phyloP scores from a whole-genome alignment of 2,888 invertebrate genomes.

The Deroplatys truncata region DNA sequence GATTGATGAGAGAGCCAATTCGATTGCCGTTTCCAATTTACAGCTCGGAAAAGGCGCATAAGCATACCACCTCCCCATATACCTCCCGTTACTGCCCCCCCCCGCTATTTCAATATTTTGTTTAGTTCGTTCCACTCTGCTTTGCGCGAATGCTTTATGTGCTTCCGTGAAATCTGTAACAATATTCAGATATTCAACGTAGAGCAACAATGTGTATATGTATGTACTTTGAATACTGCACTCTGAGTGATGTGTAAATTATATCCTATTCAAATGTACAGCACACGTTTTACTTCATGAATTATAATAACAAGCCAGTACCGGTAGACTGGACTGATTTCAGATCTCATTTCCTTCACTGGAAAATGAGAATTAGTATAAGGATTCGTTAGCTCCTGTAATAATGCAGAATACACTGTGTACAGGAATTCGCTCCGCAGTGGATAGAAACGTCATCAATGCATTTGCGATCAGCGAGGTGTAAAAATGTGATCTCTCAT shows the following conservation, averaged over 20 bases:
- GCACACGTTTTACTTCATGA: no score
- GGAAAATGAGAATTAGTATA: no score
- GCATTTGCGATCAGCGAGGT: no score
- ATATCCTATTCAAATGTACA: background rate
- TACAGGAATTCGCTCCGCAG: no score
- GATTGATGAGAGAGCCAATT: background rate
- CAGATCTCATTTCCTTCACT: no score
- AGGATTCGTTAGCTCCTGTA: no score
- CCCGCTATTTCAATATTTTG: background rate
- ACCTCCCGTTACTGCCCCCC: background rate
- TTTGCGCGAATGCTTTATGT: background rate
- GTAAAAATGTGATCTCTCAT: no score
- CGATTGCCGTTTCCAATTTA: background rate
- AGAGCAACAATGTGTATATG: background rate
- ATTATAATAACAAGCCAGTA: no score
- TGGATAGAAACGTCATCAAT: no score
- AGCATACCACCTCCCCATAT: background rate
- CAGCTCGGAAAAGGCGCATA: background rate
- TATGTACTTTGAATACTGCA: background rate
- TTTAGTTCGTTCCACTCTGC: background rate
- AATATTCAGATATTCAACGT: background rate
- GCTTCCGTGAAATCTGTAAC: background rate
- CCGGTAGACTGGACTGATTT: no score
- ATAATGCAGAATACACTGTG: no score
- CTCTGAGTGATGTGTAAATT: background rate